Evolutionary conservation across 2,797 vertebrate species (phyloP).

Genomic region (Alcedo atthis): DNA sequence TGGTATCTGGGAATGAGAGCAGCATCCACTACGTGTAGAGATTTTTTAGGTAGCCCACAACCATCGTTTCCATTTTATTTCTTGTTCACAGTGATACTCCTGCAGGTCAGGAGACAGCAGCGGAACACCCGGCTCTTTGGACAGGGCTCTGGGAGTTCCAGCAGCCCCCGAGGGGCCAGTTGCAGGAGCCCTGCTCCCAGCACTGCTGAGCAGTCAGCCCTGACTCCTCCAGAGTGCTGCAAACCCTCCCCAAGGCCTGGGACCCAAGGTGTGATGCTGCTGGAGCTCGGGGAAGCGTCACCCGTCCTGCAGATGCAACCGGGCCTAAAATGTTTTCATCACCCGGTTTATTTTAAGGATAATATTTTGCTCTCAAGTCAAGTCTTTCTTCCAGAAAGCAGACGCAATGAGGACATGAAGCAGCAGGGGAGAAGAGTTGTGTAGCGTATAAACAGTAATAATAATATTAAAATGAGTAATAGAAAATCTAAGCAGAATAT

Average conservation of each 20-base stretch:
- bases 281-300: background rate
- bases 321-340: background rate
- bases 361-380: background rate
- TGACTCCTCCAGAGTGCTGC: rapidly evolving
- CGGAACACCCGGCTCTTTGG: rapidly evolving
- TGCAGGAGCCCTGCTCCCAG: background rate
- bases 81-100: background rate
- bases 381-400: background rate
- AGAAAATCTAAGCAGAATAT: background rate
- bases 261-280: rapidly evolving
- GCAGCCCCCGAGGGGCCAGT: rapidly evolving
- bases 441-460: background rate
- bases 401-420: slow-evolving; percentile 12
- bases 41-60: background rate
- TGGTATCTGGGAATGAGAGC: background rate
- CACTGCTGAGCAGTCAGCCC: background rate
- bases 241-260: background rate
- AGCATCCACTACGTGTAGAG: background rate
- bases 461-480: slow-evolving; percentile 12
- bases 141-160: background rate
- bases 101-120: background rate
- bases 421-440: slow-evolving; percentile 36
- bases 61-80: background rate
- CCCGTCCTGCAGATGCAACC: background rate
- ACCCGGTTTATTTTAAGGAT: background rate